Evolutionary conservation across 2,888 invertebrate species (phyloP), one percentile per base, ranked within the genome.

Genomic region (Ctenicera cuprea): DNA sequence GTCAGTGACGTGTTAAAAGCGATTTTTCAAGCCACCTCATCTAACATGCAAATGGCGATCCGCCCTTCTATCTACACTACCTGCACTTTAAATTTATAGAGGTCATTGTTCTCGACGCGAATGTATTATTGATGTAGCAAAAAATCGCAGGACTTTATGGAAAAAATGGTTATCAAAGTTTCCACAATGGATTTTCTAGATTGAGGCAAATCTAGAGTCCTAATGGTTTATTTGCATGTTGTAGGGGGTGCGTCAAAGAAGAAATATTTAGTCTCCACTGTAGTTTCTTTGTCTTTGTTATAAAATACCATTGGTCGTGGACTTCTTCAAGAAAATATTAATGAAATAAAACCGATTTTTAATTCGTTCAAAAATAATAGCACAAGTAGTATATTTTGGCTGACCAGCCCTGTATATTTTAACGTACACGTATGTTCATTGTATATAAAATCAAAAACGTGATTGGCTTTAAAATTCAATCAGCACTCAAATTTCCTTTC

Each of bases 21-120:
- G 73, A 77, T 76, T 76, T 73, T 71, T 75, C 75, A 76, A 70
- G 61, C 69, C 64, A 69, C 64, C 77, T 78, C 78, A 77, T 78
- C 78, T 77, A 78, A 77, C 78, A 78, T 78, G 77, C 78, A 78
- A 78, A 78, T 78, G 78, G 76, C 77, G 77, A 76, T 76, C 77
- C 75, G 75, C 76, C 76, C 74, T 76, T 77, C 73, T 76, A 67
- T 76, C 78, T 69, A 75, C 76, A 70, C 76, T 78, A 78, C 78
- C 77, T 77, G 78, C 74, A 71, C 74, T 69, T 74, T 74, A 74
- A 78, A 78, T 78, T 78, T 78, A 78, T 76, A 64, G 69, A 70
- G 76, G 70, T 68, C 76, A 76, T 76, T 73, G 76, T 73, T 76
- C 76, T 67, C 67, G 73, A 64, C 63, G 68, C 59, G 68, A 61